Conservation (phyloP, 2,797 vertebrate genomes). For the Bradypodion ventrale region DNA sequence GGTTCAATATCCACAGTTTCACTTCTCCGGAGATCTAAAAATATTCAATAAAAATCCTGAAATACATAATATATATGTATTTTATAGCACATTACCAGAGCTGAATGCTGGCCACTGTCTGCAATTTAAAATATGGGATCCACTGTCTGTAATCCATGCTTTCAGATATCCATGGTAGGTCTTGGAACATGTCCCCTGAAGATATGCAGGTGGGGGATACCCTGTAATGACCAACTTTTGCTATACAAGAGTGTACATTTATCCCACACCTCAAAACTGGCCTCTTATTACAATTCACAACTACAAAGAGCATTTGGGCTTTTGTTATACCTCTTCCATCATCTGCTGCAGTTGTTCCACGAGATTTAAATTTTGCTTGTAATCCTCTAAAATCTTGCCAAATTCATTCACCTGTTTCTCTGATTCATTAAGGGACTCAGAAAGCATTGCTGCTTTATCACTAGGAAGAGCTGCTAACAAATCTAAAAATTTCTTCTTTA, state of each 20-base stretch:
- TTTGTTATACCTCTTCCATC: constrained; percentile 85
- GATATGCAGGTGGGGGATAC: too few relatives aligned
- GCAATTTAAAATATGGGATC: too few relatives aligned
- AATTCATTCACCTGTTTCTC: constrained; percentile 86
- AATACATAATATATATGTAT: too few relatives aligned
- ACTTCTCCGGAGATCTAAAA: too few relatives aligned
- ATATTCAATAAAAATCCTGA: too few relatives aligned
- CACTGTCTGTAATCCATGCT: too few relatives aligned
- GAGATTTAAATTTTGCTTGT: constrained; percentile 84
- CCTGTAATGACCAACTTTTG: background rate
- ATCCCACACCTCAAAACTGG: background rate
- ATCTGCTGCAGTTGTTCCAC: constrained; percentile 85
- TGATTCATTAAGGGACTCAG: constrained; percentile 79
- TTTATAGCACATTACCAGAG: too few relatives aligned
- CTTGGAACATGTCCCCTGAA: too few relatives aligned
- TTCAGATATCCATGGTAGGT: too few relatives aligned
- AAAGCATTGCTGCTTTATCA: constrained; percentile 70
- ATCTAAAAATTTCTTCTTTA: constrained; percentile 73
- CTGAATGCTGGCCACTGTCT: too few relatives aligned
- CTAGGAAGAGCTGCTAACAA: constrained; percentile 68
- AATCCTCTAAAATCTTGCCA: constrained; percentile 80
- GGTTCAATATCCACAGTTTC: too few relatives aligned
- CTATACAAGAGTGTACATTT: background rate
- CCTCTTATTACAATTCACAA: background rate
- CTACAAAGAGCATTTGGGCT: background rate